Evolutionary conservation across 2,797 vertebrate species (phyloP).

Genomic region (Peromyscus melanophrys): DNA sequence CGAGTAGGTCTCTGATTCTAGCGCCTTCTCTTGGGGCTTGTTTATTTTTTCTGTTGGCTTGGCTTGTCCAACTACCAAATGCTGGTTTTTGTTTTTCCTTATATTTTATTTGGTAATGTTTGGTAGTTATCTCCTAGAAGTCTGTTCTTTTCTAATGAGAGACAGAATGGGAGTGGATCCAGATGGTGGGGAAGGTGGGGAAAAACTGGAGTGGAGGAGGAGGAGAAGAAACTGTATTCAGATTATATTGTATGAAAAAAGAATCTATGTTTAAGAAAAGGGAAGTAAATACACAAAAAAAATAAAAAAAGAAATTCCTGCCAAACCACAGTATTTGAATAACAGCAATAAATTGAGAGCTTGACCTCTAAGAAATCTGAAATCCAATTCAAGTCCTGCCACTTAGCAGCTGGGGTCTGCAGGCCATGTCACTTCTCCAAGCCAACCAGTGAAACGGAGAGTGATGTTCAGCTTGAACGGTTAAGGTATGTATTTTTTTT

Average conservation of each 20-base stretch:
- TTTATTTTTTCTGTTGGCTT: not conserved
- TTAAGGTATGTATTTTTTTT: not conserved
- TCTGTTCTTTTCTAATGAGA: not conserved
- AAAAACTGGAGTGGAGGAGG: not conserved
- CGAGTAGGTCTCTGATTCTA: not conserved
- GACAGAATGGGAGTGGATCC: not conserved
- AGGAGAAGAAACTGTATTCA: too few relatives aligned
- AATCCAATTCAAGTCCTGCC: not conserved
- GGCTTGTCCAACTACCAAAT: not conserved
- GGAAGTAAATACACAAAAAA: not conserved
- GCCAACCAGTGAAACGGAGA: not conserved
- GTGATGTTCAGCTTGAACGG: not conserved
- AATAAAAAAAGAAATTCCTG: not conserved
- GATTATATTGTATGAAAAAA: not conserved
- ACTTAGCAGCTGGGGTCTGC: not conserved
- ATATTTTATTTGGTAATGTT: not conserved
- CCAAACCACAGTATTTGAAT: not conserved
- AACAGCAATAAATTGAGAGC: not conserved
- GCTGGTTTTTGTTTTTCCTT: not conserved
- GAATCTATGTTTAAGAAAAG: not conserved
- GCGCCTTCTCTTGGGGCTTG: not conserved
- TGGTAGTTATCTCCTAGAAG: not conserved
- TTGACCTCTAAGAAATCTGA: not conserved
- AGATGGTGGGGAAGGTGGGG: accelerated
- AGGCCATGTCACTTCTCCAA: not conserved